Evolutionary conservation across 2,888 invertebrate species (phyloP).

Genomic region (Homarus gammarus): DNA sequence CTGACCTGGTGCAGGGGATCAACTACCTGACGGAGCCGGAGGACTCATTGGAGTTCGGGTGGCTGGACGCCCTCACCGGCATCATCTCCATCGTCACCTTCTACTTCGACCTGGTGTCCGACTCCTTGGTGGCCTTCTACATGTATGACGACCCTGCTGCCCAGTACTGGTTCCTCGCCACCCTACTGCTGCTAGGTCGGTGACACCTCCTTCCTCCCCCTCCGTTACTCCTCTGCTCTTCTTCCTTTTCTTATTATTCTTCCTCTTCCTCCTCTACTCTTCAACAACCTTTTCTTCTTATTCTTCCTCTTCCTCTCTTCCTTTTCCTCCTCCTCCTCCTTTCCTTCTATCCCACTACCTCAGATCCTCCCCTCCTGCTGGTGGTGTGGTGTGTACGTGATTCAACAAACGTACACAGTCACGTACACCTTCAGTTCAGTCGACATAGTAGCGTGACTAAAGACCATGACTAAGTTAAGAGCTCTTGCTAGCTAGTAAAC

Average conservation of each 20-base stretch:
- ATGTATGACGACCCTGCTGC: conserved; percentile 55
- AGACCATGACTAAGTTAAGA: too few relatives aligned
- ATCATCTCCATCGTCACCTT: conserved; percentile 64
- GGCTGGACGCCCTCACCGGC: conserved; percentile 58
- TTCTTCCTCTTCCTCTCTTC: neutral
- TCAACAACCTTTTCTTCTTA: neutral
- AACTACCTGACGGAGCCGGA: conserved; percentile 60
- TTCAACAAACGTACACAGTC: too few relatives aligned
- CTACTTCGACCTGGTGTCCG: conserved; percentile 65
- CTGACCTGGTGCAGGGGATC: conserved; percentile 49
- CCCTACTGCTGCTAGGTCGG: conserved; percentile 46
- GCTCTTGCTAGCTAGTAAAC: too few relatives aligned
- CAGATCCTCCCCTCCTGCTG: too few relatives aligned
- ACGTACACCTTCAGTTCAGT: too few relatives aligned
- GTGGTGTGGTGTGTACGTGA: too few relatives aligned
- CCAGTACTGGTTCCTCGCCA: conserved; percentile 55
- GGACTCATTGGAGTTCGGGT: conserved; percentile 51
- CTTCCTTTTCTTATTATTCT: neutral
- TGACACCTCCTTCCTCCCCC: neutral
- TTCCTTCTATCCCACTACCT: neutral
- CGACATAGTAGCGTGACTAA: too few relatives aligned
- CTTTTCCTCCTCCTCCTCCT: neutral
- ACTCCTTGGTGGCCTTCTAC: conserved; percentile 46
- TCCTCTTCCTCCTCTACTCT: neutral
- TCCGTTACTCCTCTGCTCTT: neutral